Evolutionary conservation across 2,888 invertebrate species (phyloP).

Genomic region (Melieria crassipennis): DNA sequence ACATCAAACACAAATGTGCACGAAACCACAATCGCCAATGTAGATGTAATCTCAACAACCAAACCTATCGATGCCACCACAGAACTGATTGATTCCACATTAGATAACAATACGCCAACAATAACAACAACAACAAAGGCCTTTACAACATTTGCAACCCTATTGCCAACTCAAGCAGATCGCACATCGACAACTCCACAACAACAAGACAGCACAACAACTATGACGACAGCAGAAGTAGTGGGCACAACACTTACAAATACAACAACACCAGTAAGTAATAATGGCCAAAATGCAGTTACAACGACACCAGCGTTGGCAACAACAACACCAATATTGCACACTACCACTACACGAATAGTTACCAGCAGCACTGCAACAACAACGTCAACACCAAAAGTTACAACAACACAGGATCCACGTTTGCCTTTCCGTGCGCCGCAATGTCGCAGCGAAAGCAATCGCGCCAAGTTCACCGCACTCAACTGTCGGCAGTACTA

Average conservation of each 20-base stretch:
- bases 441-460: constrained; percentile 32
- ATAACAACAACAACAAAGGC: neutral
- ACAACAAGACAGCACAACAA: neutral
- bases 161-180: too few relatives aligned
- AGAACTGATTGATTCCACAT: neutral
- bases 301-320: neutral
- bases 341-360: too few relatives aligned
- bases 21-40: neutral
- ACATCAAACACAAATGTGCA: neutral
- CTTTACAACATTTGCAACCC: too few relatives aligned
- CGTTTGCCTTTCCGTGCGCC: constrained; percentile 38
- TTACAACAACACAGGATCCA: constrained; percentile 31
- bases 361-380: too few relatives aligned
- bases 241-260: neutral
- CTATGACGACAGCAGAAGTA: neutral
- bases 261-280: neutral
- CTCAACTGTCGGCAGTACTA: constrained; percentile 43
- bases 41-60: neutral
- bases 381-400: too few relatives aligned
- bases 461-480: constrained; percentile 37
- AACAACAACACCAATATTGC: neutral
- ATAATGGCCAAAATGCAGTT: neutral
- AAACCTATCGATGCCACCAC: neutral
- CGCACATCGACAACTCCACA: too few relatives aligned
- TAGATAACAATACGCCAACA: neutral